phyloP scores from a whole-genome alignment of 2,888 invertebrate species.

The Drosophila setosimentum region DNA sequence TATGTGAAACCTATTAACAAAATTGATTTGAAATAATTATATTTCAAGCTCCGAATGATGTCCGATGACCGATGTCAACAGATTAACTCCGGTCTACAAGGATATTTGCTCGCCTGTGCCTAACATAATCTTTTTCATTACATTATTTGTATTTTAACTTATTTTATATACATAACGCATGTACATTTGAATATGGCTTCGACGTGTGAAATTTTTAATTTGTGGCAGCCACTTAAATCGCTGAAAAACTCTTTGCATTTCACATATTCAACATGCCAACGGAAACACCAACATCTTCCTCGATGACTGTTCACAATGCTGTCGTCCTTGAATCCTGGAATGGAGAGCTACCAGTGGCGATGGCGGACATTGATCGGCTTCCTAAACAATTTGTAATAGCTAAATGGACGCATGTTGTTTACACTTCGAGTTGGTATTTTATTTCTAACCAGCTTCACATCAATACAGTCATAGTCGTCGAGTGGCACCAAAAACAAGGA shows the following conservation, averaged over 20 bases:
- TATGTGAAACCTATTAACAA: neutral
- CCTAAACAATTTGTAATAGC: conserved; percentile 48
- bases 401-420: conserved; percentile 15
- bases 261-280: neutral
- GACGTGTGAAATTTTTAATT: conserved; percentile 55
- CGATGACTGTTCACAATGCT: conserved; percentile 15
- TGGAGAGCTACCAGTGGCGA: conserved; percentile 15
- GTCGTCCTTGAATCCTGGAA: conserved; percentile 1
- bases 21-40: neutral
- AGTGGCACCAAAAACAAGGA: neutral
- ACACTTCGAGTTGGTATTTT: neutral
- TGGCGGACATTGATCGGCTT: conserved; percentile 46
- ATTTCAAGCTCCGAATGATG: neutral
- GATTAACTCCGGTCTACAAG: neutral
- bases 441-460: conserved; percentile 1
- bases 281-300: neutral
- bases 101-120: too few species aligned
- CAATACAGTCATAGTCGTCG: neutral
- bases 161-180: conserved; percentile 13
- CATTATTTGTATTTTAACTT: neutral
- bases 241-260: conserved; percentile 16
- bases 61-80: neutral
- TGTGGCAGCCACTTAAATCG: conserved; percentile 43
- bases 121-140: too few species aligned
- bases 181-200: conserved; percentile 34